phyloP scores from a whole-genome alignment of 2,113 vertebrate genomes.

The Amphiprion ocellaris region DNA sequence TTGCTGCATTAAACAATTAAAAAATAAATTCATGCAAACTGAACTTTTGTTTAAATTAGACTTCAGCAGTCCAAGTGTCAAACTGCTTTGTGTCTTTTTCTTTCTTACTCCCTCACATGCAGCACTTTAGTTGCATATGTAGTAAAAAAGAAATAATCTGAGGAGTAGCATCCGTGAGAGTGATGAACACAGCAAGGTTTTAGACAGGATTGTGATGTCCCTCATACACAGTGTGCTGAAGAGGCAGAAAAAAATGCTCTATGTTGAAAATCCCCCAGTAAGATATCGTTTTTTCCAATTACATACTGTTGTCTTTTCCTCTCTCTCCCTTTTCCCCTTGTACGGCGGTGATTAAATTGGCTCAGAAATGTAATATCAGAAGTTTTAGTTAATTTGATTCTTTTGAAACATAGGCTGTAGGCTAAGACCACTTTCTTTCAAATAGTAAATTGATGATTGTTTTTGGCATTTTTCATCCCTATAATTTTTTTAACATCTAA shows the following conservation, averaged over 20 bases:
- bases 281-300: conserved; percentile 67
- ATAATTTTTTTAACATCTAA: conserved; percentile 58
- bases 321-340: conserved; percentile 50
- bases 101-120: not conserved
- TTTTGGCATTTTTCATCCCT: conserved; percentile 78
- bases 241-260: conserved; percentile 37
- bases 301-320: conserved; percentile 62
- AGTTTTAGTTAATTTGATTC: conserved; percentile 78
- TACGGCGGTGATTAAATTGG: conserved; percentile 71
- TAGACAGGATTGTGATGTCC: conserved; percentile 32
- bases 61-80: conserved; percentile 18
- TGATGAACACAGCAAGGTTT: conserved; percentile 31
- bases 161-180: conserved; percentile 12
- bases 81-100: not conserved
- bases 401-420: conserved; percentile 66
- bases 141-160: conserved; percentile 3
- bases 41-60: conserved; percentile 28
- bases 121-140: not conserved
- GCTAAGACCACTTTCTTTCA: conserved; percentile 72
- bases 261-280: conserved; percentile 44
- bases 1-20: conserved; percentile 13
- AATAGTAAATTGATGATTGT: conserved; percentile 79
- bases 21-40: conserved; percentile 39
- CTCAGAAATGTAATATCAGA: conserved; percentile 79
- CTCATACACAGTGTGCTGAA: conserved; percentile 35